phyloP scores from a whole-genome alignment of 2,888 invertebrate genomes.

The Oscheius onirici region DNA sequence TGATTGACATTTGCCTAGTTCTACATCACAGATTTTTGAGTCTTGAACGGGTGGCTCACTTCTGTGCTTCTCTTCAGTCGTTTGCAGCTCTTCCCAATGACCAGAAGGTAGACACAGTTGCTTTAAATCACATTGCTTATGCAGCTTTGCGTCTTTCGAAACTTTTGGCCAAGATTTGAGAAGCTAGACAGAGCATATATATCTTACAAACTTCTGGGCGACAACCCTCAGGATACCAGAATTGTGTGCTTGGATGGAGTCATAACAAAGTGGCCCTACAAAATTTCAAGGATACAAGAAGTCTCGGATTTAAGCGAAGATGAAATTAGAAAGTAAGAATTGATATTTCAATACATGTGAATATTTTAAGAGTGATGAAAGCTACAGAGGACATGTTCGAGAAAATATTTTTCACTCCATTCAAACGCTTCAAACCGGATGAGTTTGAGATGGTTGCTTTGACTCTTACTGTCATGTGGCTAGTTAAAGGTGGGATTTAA shows the following conservation, averaged over 20 bases:
- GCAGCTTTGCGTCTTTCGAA: constrained; percentile 47
- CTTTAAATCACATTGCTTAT: not conserved
- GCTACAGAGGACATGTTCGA: constrained; percentile 48
- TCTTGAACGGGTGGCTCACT: constrained; percentile 48
- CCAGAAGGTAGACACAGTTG: constrained; percentile 35
- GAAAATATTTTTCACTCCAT: constrained; percentile 47
- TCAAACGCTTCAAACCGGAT: constrained; percentile 49
- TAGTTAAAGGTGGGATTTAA: constrained; percentile 41
- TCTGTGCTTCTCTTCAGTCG: constrained; percentile 47
- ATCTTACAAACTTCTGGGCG: constrained; percentile 45
- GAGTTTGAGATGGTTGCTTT: constrained; percentile 52
- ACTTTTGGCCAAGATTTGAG: constrained; percentile 50
- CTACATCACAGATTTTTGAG: constrained; percentile 46
- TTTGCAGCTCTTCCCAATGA: constrained; percentile 48
- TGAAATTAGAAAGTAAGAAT: constrained; percentile 16
- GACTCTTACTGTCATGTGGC: constrained; percentile 53
- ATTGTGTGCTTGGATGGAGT: constrained; percentile 44
- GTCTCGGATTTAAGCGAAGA: constrained; percentile 46
- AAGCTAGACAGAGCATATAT: constrained; percentile 48
- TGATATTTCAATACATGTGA: too few species aligned
- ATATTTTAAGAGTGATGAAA: constrained; percentile 45
- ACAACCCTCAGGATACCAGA: constrained; percentile 41
- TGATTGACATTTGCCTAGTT: constrained; percentile 44
- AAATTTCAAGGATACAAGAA: constrained; percentile 43
- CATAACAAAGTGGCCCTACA: constrained; percentile 43